These are phyloP conservation scores for Hyperoplus immaculatus DNA, from an alignment of 2,797 vertebrate species.

Conservation along the genomic window DNA sequence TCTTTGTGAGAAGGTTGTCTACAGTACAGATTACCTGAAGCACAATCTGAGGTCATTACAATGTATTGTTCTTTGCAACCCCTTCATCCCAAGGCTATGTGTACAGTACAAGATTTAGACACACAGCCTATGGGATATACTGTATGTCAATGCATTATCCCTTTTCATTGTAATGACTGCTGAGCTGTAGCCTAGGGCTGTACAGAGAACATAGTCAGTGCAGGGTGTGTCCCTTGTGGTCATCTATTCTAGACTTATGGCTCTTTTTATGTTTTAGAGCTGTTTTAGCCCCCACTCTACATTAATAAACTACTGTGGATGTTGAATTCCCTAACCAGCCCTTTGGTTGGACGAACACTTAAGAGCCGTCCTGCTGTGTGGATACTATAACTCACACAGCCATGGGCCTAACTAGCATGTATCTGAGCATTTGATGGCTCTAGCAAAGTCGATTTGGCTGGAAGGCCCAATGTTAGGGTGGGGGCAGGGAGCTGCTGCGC, in stretches of 20 bases:
- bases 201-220: not conserved
- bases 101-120: not conserved
- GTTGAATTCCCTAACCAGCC: conserved; percentile 44
- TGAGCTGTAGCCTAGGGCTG: conserved; percentile 1
- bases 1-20: conserved; percentile 15
- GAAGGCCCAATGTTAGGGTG: conserved; percentile 21
- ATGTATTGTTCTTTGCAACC: conserved; percentile 1
- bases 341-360: conserved; percentile 44
- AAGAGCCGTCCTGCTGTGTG: conserved; percentile 50
- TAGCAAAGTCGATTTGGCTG: conserved; percentile 20
- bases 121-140: conserved; percentile 8
- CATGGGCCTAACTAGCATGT: conserved; percentile 46
- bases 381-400: conserved; percentile 43
- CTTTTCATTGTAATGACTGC: conserved; percentile 29
- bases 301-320: conserved; percentile 30
- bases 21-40: conserved; percentile 31
- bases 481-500: conserved; percentile 36
- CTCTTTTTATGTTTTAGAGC: conserved; percentile 32
- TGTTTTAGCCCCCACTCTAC: not conserved
- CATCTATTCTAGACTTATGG: not conserved
- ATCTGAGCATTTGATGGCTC: conserved; percentile 35
- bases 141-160: not conserved
- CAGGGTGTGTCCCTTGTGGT: conserved; percentile 15
- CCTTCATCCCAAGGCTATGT: not conserved
- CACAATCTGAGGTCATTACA: conserved; percentile 34